Base-by-base conservation (phyloP, 1,140 invertebrate species). In the Caenorhabditis latens region DNA sequence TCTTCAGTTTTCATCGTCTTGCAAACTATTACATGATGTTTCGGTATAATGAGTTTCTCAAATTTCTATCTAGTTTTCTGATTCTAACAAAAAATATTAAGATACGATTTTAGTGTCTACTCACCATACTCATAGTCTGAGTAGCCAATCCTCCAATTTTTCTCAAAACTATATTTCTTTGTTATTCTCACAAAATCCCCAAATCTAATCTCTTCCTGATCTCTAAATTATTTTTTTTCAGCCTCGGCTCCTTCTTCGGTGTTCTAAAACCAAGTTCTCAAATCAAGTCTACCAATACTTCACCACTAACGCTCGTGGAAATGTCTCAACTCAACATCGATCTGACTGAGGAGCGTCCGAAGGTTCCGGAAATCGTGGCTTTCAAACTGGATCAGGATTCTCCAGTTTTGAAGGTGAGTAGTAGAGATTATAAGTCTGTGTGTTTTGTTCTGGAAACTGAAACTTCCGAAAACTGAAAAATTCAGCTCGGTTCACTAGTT, bases 181-280 rank as follows among this genome's bases (percentile, higher is more conserved):
- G 32, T 32, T 32, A 32, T 32, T 32, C 32, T 32, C 32, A 32
- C 32, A 32, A 32, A 32, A 32, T 32, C 32, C 32, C 32, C 32
- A 2, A 1, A 32, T 32, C 32, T 32, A 32, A 32, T 32, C 32
- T 32, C 2, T 32, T 32, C 32, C 32, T 32, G 32, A 32, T 32
- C 2, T 32, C 2, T 71, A 43, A 71, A 8, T 16, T 9, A 46
- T 32, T 46, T 46, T 14, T 75, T 75, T 79, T 79, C 71, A 79
- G 71, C 71, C 71, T 79, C 71, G 71, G 71, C 71, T 79, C 71
- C 32, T 79, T 79, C 71, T 79, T 79, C 53, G 71, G 71, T 79
- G 46, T 46, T 42, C 46, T 79, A 79, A 79, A 79, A 79, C 71
- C 71, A 79, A 79, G 32, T n/a, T 79, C 71, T 40, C 61, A 24